phyloP scores from a whole-genome alignment of 2,113 vertebrate species.

The Zapus hudsonius region DNA sequence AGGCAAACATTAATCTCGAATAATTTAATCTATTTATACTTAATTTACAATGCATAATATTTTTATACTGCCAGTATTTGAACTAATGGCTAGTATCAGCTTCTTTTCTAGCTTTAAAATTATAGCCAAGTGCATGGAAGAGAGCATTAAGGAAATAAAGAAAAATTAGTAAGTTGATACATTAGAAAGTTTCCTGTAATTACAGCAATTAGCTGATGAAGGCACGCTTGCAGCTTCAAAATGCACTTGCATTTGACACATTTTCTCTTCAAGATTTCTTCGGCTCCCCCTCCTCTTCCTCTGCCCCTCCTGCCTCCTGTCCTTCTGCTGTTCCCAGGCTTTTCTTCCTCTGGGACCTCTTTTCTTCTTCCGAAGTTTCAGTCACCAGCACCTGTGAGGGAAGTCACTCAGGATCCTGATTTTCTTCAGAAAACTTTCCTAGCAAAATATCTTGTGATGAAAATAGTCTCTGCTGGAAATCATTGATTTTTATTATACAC shows the following conservation, averaged over 20 bases:
- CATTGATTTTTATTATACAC: not conserved
- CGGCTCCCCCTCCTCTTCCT: not conserved
- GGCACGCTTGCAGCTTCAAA: not conserved
- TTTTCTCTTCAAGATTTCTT: not conserved
- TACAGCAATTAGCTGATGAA: constrained; percentile 16
- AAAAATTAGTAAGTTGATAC: constrained; percentile 14
- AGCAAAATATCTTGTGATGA: not conserved
- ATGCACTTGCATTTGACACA: not conserved
- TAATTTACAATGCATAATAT: constrained; percentile 49
- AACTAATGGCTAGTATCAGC: not conserved
- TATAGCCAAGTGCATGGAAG: not conserved
- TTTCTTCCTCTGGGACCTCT: not conserved
- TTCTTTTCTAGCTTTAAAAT: constrained; percentile 23
- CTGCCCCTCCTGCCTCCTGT: not conserved
- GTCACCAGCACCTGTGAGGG: no score
- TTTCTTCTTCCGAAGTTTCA: not conserved
- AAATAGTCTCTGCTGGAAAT: not conserved
- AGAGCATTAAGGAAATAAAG: constrained; percentile 17
- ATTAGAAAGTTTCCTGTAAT: constrained; percentile 9
- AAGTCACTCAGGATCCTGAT: not conserved
- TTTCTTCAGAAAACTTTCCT: not conserved
- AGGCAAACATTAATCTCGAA: constrained; percentile 29
- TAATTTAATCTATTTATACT: constrained; percentile 54
- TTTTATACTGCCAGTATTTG: not conserved
- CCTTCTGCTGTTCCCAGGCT: fast-evolving